These are phyloP conservation scores for Galemys pyrenaicus DNA, from an alignment of 2,113 vertebrate species.

Conservation along the genomic window DNA sequence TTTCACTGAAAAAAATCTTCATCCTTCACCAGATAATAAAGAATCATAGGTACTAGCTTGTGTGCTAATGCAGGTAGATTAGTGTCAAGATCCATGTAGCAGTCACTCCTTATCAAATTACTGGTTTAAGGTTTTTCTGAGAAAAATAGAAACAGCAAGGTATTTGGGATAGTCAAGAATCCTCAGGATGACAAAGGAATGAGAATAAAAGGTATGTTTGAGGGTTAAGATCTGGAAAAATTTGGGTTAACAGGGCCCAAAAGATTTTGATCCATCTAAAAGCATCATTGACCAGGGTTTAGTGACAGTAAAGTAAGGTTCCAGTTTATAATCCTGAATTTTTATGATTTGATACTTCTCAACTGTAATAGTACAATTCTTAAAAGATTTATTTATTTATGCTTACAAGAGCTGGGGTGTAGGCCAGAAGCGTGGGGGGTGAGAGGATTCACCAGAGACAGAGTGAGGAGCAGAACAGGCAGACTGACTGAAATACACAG, in stretches of 20 bases:
- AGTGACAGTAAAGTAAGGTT: neutral
- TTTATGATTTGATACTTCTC: neutral
- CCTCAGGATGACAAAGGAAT: neutral
- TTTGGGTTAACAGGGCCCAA: neutral
- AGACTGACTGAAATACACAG: no score
- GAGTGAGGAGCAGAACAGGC: no score
- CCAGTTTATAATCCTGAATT: neutral
- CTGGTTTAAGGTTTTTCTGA: neutral
- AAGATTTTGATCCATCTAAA: neutral
- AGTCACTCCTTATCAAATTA: neutral
- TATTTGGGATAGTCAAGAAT: neutral
- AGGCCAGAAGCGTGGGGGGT: no score
- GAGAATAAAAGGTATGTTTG: neutral
- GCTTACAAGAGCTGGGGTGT: no score
- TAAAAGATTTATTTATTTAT: no score
- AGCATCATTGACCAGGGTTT: neutral
- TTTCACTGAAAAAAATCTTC: constrained; percentile 21
- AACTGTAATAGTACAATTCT: neutral
- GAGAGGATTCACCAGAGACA: no score
- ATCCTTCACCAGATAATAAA: neutral
- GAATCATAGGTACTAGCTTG: neutral
- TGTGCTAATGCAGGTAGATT: neutral
- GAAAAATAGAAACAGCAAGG: neutral
- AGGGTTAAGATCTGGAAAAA: neutral
- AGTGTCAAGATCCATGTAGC: neutral